These are phyloP conservation scores for Tridacna crocea DNA, from an alignment of 2,888 invertebrate genomes.

Conservation along the genomic window DNA sequence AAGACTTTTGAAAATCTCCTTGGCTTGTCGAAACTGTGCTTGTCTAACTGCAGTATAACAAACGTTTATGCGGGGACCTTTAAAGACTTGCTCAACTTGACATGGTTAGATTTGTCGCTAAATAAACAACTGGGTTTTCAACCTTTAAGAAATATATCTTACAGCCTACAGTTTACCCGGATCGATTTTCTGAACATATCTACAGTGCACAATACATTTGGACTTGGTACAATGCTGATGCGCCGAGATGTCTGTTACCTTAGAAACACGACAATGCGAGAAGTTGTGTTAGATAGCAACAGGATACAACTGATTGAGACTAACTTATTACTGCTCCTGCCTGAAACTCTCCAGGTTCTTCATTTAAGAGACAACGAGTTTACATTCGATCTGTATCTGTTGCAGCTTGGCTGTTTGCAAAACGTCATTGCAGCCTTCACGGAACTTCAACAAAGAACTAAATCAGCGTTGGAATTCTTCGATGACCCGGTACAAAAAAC, in stretches of 20 bases:
- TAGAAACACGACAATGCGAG: conserved; percentile 42
- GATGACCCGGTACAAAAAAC: neutral
- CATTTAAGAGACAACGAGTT: conserved; percentile 37
- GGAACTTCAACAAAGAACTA: conserved; percentile 13
- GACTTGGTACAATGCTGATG: conserved; percentile 13
- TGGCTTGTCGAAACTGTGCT: conserved; percentile 1
- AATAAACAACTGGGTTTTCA: conserved; percentile 41
- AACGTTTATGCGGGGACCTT: neutral
- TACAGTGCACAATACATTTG: conserved; percentile 43
- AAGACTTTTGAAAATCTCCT: conserved; percentile 10
- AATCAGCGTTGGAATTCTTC: neutral
- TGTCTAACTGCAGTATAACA: conserved; percentile 13
- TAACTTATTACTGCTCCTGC: conserved; percentile 24
- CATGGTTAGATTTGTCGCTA: conserved; percentile 36
- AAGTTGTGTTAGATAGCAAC: conserved; percentile 38
- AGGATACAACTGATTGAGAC: conserved; percentile 37
- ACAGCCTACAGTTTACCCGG: conserved; percentile 43
- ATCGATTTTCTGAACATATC: conserved; percentile 44
- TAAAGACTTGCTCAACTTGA: neutral
- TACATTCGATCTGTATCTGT: conserved; percentile 45
- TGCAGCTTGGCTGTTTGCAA: conserved; percentile 29
- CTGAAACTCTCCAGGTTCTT: conserved; percentile 29
- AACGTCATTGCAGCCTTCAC: conserved; percentile 13
- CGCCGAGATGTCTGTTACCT: conserved; percentile 45
- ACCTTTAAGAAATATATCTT: conserved; percentile 42